These are phyloP conservation scores for Euura lappo DNA, from an alignment of 1,140 invertebrate species.

Conservation along the genomic window DNA sequence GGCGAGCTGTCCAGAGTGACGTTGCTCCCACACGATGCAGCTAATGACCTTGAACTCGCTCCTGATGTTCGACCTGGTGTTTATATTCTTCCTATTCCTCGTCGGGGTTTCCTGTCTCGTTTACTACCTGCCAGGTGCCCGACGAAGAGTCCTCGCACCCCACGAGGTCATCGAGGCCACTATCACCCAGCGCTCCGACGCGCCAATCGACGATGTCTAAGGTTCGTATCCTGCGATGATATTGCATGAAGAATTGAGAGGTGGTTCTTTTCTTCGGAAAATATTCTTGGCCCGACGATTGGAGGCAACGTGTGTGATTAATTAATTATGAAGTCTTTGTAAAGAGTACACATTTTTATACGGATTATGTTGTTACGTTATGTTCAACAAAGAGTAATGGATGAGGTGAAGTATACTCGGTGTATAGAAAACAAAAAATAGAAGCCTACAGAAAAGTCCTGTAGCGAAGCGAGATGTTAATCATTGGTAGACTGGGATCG, in stretches of 20 bases:
- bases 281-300: too few relatives aligned
- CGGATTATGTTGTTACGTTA: too few relatives aligned
- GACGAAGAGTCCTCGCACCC: slow-evolving; percentile 47
- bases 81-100: slow-evolving; percentile 83
- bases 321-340: too few relatives aligned
- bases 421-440: too few relatives aligned
- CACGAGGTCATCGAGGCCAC: slow-evolving; percentile 54
- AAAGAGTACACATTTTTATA: too few relatives aligned
- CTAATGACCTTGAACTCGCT: slow-evolving; percentile 82
- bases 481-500: too few relatives aligned
- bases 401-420: too few relatives aligned
- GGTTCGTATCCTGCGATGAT: slow-evolving; percentile 38
- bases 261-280: neutral
- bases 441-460: too few relatives aligned
- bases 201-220: slow-evolving; percentile 58
- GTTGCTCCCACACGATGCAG: slow-evolving; percentile 67
- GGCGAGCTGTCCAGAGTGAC: slow-evolving; percentile 29
- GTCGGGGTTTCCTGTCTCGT: slow-evolving; percentile 80
- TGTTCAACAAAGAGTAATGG: too few relatives aligned
- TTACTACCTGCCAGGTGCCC: slow-evolving; percentile 73
- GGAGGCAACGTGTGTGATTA: neutral
- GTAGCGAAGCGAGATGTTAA: too few relatives aligned
- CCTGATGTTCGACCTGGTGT: slow-evolving; percentile 86
- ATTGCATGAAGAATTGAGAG: neutral
- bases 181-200: slow-evolving; percentile 42